Evolutionary conservation across 2,888 invertebrate genomes (phyloP), one percentile per base, ranked within the genome.

Genomic region (Cryptocephalus primarius): DNA sequence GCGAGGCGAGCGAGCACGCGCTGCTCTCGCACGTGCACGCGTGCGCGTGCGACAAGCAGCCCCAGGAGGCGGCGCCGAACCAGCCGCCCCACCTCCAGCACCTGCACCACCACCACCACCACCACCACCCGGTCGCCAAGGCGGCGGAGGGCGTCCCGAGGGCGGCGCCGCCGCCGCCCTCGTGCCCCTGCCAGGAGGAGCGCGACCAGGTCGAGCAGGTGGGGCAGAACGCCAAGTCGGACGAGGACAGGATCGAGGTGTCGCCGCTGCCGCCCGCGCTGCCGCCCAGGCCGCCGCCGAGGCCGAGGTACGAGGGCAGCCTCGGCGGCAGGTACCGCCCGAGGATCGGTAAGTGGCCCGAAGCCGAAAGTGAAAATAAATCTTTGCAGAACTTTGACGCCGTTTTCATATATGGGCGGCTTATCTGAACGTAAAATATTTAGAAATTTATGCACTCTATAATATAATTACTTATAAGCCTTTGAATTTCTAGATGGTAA

Each of bases 221-320:
- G 36, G 38, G 45, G 9, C 57, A 56, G 43, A 48, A 48, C 32
- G 58, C 68, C 44, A 70, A 70, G 53, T 52, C 64, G 31, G 69
- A 69, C 33, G 70, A 71, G 47, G 71, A 71, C 54, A 56, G 69
- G 44, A 71, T 71, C 47, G 71, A 71, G 54, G 66, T 70, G 32
- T 69, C 68, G 9, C 69, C 70, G 33, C 52, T 70, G 47, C 73
- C 73, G 3, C 73, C 73, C 4, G 72, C 72, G 9, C 55, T 73
- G 54, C 73, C 73, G 1, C 73, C 73, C 9, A 53, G 73, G 49
- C 73, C 73, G 1, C 70, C 71, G 1, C 71, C 71, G 11, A 62
- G 72, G 48, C 71, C 72, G 10, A 58, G 72, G 46, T 61, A 60
- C 44, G 69, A 69, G 39, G 65, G 64, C 14, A 58, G 67, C 40